These are phyloP conservation scores for Rapana venosa DNA, from an alignment of 2,888 invertebrate species.

Conservation along the genomic window DNA sequence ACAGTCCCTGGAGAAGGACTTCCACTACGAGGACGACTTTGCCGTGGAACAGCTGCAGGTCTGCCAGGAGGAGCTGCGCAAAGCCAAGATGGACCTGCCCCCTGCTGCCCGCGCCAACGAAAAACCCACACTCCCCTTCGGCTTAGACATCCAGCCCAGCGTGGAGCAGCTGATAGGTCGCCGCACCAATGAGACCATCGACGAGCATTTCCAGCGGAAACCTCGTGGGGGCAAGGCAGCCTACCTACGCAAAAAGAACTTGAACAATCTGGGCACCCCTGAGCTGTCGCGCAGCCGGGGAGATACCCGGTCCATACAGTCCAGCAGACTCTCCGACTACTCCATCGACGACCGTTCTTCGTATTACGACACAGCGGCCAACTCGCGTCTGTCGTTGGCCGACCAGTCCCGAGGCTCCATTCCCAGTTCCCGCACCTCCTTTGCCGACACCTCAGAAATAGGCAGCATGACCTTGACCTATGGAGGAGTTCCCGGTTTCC, in stretches of 20 bases:
- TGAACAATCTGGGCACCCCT: conserved; percentile 53
- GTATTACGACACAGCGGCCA: conserved; percentile 74
- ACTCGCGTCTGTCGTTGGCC: conserved; percentile 69
- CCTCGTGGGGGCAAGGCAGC: conserved; percentile 67
- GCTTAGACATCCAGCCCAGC: conserved; percentile 83
- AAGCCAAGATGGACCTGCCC: conserved; percentile 86
- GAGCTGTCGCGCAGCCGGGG: conserved; percentile 45
- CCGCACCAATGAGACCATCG: conserved; percentile 64
- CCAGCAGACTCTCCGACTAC: conserved; percentile 63
- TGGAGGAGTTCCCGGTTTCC: conserved; percentile 45
- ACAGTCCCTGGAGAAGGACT: conserved; percentile 90
- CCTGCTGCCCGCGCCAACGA: conserved; percentile 84
- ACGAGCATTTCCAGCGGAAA: conserved; percentile 73
- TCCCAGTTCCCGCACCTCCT: conserved; percentile 75
- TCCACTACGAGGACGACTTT: conserved; percentile 93
- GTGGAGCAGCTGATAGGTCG: conserved; percentile 72
- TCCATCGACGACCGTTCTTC: conserved; percentile 69
- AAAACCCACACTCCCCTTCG: conserved; percentile 90
- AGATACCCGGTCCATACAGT: conserved; percentile 49
- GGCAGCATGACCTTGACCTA: conserved; percentile 60
- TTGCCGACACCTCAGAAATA: conserved; percentile 70
- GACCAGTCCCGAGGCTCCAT: conserved; percentile 69
- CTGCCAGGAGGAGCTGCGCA: conserved; percentile 91
- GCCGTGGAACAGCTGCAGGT: conserved; percentile 91
- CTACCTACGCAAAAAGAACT: conserved; percentile 57